Conservation (phyloP, 1,140 invertebrate species). For the Dreissena polymorpha region DNA sequence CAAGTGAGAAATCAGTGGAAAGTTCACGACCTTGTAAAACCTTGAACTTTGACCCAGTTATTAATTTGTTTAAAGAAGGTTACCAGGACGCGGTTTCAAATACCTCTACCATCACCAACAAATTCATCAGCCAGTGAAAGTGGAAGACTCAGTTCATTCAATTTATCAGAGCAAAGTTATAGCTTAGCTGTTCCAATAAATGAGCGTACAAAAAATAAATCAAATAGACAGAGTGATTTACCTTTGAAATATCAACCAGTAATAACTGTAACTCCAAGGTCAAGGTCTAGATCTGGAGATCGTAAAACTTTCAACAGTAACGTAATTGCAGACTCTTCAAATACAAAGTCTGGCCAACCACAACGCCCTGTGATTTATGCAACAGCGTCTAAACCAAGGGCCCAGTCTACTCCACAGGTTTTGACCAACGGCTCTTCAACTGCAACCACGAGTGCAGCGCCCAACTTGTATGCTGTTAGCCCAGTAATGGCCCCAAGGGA, state of each 20-base stretch:
- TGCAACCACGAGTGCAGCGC: constrained; percentile 21
- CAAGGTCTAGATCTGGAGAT: constrained; percentile 44
- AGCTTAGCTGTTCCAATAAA: constrained; percentile 59
- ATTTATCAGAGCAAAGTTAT: constrained; percentile 54
- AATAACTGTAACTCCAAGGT: constrained; percentile 66
- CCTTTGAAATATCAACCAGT: constrained; percentile 70
- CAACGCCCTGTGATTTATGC: constrained; percentile 9
- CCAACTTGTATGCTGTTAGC: constrained; percentile 56
- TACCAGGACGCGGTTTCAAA: constrained; percentile 60
- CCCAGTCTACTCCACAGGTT: constrained; percentile 32
- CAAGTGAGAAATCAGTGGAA: constrained; percentile 59
- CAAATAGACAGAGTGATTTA: constrained; percentile 37
- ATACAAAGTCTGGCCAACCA: constrained; percentile 1
- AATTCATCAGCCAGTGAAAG: constrained; percentile 62
- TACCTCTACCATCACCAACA: constrained; percentile 63
- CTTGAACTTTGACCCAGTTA: constrained; percentile 72
- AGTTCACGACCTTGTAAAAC: constrained; percentile 67
- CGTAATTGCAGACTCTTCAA: background rate
- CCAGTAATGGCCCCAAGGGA: constrained; percentile 45
- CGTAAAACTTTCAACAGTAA: constrained; percentile 1
- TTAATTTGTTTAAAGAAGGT: constrained; percentile 69
- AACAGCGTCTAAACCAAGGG: constrained; percentile 16
- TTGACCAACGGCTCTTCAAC: background rate
- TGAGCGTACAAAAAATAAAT: constrained; percentile 24
- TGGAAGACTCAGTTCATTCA: constrained; percentile 47